A percentile compares a stretch with the other conserved stretches of the same genome.
phyloP scores from a whole-genome alignment of 2,113 vertebrate genomes.

The Prinia subflava region DNA sequence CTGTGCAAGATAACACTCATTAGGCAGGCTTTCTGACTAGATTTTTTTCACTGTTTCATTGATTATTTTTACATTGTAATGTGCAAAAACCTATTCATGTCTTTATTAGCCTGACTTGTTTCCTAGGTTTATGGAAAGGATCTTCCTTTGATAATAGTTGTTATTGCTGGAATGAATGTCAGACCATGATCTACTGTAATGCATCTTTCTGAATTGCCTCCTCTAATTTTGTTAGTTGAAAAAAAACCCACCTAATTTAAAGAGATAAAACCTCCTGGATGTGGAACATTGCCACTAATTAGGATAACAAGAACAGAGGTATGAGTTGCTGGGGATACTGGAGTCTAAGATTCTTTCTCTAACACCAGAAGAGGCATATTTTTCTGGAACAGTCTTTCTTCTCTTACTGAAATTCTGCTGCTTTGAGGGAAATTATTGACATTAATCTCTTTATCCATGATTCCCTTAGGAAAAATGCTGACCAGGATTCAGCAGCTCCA shows the following conservation, averaged over 20 bases:
- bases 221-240: conserved; percentile 49
- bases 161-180: conserved; percentile 64
- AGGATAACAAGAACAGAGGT: conserved; percentile 16
- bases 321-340: not conserved
- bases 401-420: not conserved
- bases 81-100: conserved; percentile 45
- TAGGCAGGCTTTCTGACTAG: conserved; percentile 45
- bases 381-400: not conserved
- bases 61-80: conserved; percentile 60
- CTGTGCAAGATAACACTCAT: conserved; percentile 68
- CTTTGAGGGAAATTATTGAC: not conserved
- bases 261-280: conserved; percentile 15
- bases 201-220: conserved; percentile 39
- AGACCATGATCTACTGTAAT: conserved; percentile 13
- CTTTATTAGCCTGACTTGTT: conserved; percentile 64
- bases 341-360: not conserved
- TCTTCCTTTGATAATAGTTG: conserved; percentile 58
- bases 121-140: conserved; percentile 39
- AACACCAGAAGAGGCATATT: not conserved
- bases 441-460: not conserved
- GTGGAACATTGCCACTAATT: conserved; percentile 28
- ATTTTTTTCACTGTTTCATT: conserved; percentile 55
- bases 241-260: not conserved
- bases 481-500: conserved; percentile 13
- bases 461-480: conserved; percentile 5